These are phyloP conservation scores for Philopotamus ludificatus DNA, from an alignment of 1,140 invertebrate genomes.

Conservation along the genomic window DNA sequence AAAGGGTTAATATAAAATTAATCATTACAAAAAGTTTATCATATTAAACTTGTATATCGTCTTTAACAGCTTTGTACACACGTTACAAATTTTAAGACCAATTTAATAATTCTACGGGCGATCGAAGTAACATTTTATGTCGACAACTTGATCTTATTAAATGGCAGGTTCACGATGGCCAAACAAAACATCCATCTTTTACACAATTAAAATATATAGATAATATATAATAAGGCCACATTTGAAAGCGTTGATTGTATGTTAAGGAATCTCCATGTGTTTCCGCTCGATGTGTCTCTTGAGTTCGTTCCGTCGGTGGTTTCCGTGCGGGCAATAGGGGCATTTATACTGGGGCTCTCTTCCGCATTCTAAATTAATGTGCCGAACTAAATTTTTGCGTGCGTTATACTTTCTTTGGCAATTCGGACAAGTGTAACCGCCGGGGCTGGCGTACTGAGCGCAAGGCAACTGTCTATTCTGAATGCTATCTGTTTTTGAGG, in stretches of 20 bases:
- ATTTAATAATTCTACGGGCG: too few species aligned
- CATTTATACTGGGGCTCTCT: slow-evolving; percentile 66
- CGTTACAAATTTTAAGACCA: too few species aligned
- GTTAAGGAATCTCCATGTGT: slow-evolving; percentile 44
- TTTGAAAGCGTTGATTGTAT: neutral
- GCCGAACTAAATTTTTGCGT: slow-evolving; percentile 62
- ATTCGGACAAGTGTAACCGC: slow-evolving; percentile 53
- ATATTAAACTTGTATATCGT: too few species aligned
- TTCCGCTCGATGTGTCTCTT: slow-evolving; percentile 58
- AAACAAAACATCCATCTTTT: too few species aligned
- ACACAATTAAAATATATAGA: neutral
- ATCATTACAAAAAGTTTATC: too few species aligned
- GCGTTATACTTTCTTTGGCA: slow-evolving; percentile 61
- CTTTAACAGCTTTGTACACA: too few species aligned
- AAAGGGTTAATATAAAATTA: too few species aligned
- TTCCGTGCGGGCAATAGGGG: slow-evolving; percentile 58
- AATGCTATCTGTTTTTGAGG: neutral
- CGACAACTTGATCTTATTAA: too few species aligned
- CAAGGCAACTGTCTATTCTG: slow-evolving; percentile 43
- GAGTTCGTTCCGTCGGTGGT: slow-evolving; percentile 57
- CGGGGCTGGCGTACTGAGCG: slow-evolving; percentile 52
- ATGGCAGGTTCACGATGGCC: too few species aligned
- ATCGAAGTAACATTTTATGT: too few species aligned
- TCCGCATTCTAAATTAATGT: slow-evolving; percentile 68
- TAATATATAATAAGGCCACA: slow-evolving; percentile 1